Evolutionary conservation across 2,113 vertebrate genomes (phyloP), one percentile per base, ranked within the genome.

Genomic region (Catharus minimus): DNA sequence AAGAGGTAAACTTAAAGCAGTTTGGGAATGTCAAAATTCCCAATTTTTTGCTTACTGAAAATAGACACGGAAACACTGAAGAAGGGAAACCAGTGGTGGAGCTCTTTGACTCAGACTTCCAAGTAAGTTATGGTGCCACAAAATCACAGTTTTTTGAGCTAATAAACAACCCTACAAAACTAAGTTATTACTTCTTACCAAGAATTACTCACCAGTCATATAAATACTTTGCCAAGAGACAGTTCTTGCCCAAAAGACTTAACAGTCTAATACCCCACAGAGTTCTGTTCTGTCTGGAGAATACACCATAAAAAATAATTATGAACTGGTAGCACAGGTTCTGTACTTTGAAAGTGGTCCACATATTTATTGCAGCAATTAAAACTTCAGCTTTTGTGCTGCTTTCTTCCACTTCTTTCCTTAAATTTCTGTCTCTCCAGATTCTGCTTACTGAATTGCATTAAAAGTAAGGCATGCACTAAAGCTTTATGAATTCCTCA

Each of bases 281-380:
- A 82, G 53, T n/a, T 92, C 39, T 71, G n/a, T 41, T 86, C 67
- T 89, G 52, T 83, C 86, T 77, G 80, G 73, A 93, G 83, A 88
- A 80, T 91, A 91, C 4, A 75, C 26, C 44, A 89, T 81, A 94
- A 95, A 96, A 94, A 92, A 71, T 83, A 95, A 83, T 92, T 86
- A 92, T 74, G 68, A 93, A 93, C 72, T 60, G 21, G n/a, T 86
- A 47, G 76, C n/a, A 52, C 43, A 88, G 88, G 39, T 86, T 83
- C 80, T 85, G 19, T 58, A 47, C n/a, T 58, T 33, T 60, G 58
- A 79, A 91, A 85, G 36, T 32, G 50, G 55, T 30, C 36, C 62
- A 71, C 4, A 18, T 91, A 92, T 94, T 94, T 94, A 93, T 71
- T 82, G 50, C 27, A 85, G 75, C 75, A 91, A 87, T 93, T 91